Evolutionary conservation across 1,140 invertebrate species (phyloP).

Genomic region (Aphidius ervi): DNA sequence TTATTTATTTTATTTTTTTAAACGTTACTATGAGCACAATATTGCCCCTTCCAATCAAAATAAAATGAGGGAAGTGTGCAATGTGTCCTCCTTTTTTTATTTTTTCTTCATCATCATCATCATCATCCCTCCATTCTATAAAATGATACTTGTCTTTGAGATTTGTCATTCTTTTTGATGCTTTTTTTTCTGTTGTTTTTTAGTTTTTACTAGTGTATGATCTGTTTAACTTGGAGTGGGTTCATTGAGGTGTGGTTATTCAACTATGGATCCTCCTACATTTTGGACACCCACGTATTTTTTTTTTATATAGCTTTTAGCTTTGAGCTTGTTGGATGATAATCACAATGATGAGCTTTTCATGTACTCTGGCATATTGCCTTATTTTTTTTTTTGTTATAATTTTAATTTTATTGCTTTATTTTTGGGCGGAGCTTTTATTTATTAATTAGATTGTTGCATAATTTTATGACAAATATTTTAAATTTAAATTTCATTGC

Average conservation of each 20-base stretch:
- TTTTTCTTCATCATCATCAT: constrained; percentile 7
- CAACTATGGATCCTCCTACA: constrained; percentile 37
- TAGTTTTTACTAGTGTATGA: constrained; percentile 14
- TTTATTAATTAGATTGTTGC: too few species aligned
- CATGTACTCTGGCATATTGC: constrained; percentile 13
- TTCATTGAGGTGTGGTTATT: constrained; percentile 35
- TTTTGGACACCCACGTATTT: constrained; percentile 33
- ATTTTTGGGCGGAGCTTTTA: too few species aligned
- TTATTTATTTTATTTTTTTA: constrained; percentile 12
- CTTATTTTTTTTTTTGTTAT: neutral
- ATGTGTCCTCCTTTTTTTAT: neutral
- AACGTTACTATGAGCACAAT: too few species aligned
- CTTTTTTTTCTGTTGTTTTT: too few species aligned
- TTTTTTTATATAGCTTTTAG: neutral
- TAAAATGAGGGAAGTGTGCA: too few species aligned
- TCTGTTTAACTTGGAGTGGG: constrained; percentile 14
- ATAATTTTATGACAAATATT: too few species aligned
- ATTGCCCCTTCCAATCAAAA: too few species aligned
- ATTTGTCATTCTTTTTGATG: too few species aligned
- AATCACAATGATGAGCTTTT: too few species aligned
- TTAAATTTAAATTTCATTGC: too few species aligned
- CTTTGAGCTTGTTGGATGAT: neutral
- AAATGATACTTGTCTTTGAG: neutral
- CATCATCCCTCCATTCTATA: constrained; percentile 9
- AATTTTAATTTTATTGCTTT: neutral